Percentiles rank a stretch among this genome's conserved stretches.
These are phyloP conservation scores for Ivindomyrus marchei DNA, from an alignment of 2,113 vertebrate genomes.

Conservation along the genomic window DNA sequence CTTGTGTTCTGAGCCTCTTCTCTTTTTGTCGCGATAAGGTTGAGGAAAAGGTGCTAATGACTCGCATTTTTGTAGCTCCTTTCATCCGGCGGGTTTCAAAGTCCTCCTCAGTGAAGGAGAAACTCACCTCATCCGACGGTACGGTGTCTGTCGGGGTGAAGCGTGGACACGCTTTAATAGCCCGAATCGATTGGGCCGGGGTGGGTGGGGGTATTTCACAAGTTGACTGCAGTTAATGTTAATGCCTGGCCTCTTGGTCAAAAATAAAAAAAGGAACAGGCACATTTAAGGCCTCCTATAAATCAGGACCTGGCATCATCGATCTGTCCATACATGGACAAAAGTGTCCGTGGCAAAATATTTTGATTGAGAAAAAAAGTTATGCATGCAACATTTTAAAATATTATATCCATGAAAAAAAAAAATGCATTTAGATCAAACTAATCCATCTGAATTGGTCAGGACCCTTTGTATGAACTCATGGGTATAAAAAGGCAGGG, in stretches of 20 bases:
- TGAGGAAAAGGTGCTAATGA: constrained; percentile 15
- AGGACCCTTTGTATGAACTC: background rate
- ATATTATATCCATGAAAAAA: background rate
- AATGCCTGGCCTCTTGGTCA: background rate
- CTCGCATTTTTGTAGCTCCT: background rate
- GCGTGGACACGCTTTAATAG: background rate
- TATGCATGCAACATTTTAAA: background rate
- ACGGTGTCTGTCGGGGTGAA: background rate
- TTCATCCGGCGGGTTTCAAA: constrained; percentile 6
- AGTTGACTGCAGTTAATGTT: background rate
- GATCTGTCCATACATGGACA: background rate
- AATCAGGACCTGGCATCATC: background rate
- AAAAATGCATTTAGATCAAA: background rate
- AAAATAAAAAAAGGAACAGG: background rate
- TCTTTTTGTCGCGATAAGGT: constrained; percentile 3
- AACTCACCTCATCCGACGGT: background rate
- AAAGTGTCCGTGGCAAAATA: background rate
- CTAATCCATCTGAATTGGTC: background rate
- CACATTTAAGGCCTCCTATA: background rate
- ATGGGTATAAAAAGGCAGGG: background rate
- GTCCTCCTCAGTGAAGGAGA: background rate
- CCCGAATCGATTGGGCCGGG: background rate
- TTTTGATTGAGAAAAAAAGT: background rate
- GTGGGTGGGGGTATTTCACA: background rate
- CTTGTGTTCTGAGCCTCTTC: background rate